Evolutionary conservation across 2,888 invertebrate species (phyloP).

Genomic region (Uropetala carovei): DNA sequence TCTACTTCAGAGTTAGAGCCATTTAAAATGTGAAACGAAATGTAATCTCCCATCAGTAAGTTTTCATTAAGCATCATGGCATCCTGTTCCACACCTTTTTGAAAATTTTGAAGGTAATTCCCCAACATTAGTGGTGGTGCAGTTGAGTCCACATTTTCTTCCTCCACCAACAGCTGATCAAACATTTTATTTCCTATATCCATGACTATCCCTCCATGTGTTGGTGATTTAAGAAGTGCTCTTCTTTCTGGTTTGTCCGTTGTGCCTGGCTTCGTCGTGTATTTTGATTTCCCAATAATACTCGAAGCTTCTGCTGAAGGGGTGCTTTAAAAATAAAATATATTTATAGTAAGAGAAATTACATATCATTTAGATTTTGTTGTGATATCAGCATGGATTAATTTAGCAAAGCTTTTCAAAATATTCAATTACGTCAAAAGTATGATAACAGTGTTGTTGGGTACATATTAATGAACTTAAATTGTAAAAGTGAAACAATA

Average conservation of each 20-base stretch:
- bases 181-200: slow-evolving; percentile 28
- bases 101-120: slow-evolving; percentile 55
- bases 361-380: neutral
- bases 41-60: slow-evolving; percentile 53
- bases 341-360: neutral
- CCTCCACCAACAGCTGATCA: slow-evolving; percentile 45
- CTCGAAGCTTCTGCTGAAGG: slow-evolving; percentile 28
- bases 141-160: slow-evolving; percentile 39
- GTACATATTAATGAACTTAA: neutral
- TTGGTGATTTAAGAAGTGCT: slow-evolving; percentile 18
- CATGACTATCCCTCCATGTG: neutral
- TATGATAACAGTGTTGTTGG: neutral
- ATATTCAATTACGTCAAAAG: neutral
- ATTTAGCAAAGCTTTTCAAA: neutral
- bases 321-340: neutral
- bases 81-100: slow-evolving; percentile 30
- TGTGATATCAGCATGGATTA: neutral
- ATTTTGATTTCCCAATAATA: slow-evolving; percentile 23
- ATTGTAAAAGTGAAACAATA: neutral
- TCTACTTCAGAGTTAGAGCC: slow-evolving; percentile 34
- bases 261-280: neutral
- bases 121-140: slow-evolving; percentile 5
- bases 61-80: slow-evolving; percentile 55
- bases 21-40: slow-evolving; percentile 46
- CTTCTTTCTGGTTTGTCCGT: slow-evolving; percentile 36